Evolutionary conservation across 1,140 invertebrate species (phyloP), one percentile per base, ranked within the genome.

Genomic region (Holcopasites calliopsidis): DNA sequence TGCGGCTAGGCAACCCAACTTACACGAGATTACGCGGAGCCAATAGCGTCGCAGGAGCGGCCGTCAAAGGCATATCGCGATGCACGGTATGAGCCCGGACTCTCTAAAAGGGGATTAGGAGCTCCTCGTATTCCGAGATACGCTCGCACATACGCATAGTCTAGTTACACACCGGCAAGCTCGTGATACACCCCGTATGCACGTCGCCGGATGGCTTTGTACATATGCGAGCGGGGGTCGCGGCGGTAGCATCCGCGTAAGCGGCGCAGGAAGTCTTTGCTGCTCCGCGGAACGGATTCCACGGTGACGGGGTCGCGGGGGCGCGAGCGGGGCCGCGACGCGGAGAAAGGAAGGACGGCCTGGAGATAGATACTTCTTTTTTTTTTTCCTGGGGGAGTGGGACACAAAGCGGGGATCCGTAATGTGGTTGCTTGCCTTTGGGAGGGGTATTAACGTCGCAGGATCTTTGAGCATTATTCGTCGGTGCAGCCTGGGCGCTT

Each of bases 81-180:
- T 88, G 86, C 82, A 83, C 77, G 83, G 83, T 85, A 87, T 88
- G 88, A 87, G 87, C 84, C 82, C n/a, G n/a, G 84, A 84, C 82
- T 86, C 83, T 89, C 88, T 90, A 89, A 89, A 91, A 91, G 89
- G 87, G 89, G 90, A 91, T 91, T 90, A 90, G 85, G 81, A 84
- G 81, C 85, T 88, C 82, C 81, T 87, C 86, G 86, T 89, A 86
- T 87, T 88, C 84, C 77, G 61, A 78, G 81, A 88, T 88, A 88
- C 83, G 76, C 66, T 62, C 71, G 42, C 50, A 35, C 60, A 80
- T 44, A 66, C 47, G 44, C n/a, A 55, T 7, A 64, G 47, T 13
- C 8, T 50, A 31, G 31, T 26, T 60, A 3, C 35, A 16, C 11
- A 18, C 38, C 42, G n/a, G n/a, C n/a, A n/a, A n/a, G n/a, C n/a